Conservation (phyloP, 2,113 vertebrate species). For the Gasterosteus nipponicus region DNA sequence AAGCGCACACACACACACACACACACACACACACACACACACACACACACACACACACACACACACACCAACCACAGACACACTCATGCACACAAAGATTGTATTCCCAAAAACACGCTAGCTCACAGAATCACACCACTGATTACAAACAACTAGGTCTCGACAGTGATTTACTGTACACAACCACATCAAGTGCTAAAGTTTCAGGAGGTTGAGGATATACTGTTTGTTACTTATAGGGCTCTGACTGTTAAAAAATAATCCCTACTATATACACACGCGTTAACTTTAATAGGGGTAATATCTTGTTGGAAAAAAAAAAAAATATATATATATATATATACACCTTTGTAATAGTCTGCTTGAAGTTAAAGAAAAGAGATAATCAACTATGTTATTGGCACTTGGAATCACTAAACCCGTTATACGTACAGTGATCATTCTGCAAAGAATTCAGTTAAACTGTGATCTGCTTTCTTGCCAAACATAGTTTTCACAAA, state of each 20-base stretch:
- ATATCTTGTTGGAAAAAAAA: slow-evolving; percentile 77
- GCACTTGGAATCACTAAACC: slow-evolving; percentile 79
- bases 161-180: slow-evolving; percentile 79
- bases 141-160: slow-evolving; percentile 73
- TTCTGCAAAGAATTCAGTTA: slow-evolving; percentile 64
- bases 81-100: slow-evolving; percentile 60
- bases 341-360: slow-evolving; percentile 70
- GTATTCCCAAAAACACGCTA: slow-evolving; percentile 66
- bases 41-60: slow-evolving; percentile 15
- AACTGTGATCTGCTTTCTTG: slow-evolving; percentile 65
- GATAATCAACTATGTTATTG: slow-evolving; percentile 68
- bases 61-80: not conserved
- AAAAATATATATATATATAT: slow-evolving; percentile 57
- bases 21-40: slow-evolving; percentile 7
- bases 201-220: slow-evolving; percentile 73
- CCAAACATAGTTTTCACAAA: slow-evolving; percentile 60
- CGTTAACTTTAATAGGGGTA: slow-evolving; percentile 63
- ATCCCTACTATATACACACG: slow-evolving; percentile 77
- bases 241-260: slow-evolving; percentile 78
- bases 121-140: slow-evolving; percentile 69
- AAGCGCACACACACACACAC: slow-evolving; percentile 23
- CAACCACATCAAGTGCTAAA: slow-evolving; percentile 81
- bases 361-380: slow-evolving; percentile 43
- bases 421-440: slow-evolving; percentile 66
- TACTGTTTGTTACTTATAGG: slow-evolving; percentile 77